phyloP scores from a whole-genome alignment of 1,140 invertebrate species.

The Capitella teleta region DNA sequence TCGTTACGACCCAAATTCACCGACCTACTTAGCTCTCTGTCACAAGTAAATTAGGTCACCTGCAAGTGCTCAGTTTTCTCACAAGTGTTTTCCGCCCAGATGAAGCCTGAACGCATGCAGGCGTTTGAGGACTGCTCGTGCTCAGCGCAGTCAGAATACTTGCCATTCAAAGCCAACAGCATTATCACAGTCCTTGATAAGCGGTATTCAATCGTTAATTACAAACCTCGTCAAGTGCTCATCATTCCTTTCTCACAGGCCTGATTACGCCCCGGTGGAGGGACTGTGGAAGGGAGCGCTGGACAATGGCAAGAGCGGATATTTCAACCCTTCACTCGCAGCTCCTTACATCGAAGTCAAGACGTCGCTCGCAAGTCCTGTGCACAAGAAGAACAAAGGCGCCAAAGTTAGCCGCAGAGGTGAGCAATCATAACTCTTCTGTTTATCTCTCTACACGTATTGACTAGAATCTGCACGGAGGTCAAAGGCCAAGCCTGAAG shows the following conservation, averaged over 20 bases:
- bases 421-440: too few species aligned
- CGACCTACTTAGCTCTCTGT: slow-evolving; percentile 66
- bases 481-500: not conserved
- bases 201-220: slow-evolving; percentile 46
- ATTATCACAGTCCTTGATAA: slow-evolving; percentile 89
- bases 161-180: slow-evolving; percentile 76
- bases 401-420: slow-evolving; percentile 4
- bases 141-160: slow-evolving; percentile 49
- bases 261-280: not conserved
- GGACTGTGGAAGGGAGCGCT: slow-evolving; percentile 9
- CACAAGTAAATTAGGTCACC: too few species aligned
- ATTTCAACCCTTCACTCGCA: slow-evolving; percentile 6
- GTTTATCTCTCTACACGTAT: too few species aligned
- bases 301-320: slow-evolving; percentile 1
- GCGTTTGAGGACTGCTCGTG: slow-evolving; percentile 50
- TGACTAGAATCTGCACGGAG: slow-evolving; percentile 4
- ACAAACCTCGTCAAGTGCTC: not conserved
- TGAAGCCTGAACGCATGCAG: slow-evolving; percentile 79
- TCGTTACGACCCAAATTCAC: slow-evolving; percentile 79
- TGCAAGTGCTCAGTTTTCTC: too few species aligned
- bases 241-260: not conserved
- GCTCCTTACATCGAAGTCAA: slow-evolving; percentile 7
- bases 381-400: slow-evolving; percentile 5
- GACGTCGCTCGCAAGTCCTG: not conserved
- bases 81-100: slow-evolving; percentile 19